Conservation (phyloP, 2,888 invertebrate genomes). For the Himalopsyche anomala region DNA sequence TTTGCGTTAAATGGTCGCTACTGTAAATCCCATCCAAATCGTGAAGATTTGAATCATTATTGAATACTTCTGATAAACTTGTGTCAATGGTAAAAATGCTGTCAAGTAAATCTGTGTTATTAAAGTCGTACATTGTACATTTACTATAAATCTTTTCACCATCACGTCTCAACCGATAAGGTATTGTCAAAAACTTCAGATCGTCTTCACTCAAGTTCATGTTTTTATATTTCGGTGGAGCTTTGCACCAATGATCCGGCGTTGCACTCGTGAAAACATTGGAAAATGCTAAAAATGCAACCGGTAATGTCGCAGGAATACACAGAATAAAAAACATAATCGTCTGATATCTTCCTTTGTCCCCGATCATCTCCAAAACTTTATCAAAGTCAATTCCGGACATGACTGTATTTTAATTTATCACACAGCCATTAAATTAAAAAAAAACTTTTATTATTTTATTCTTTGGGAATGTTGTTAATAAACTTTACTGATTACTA, state of each 20-base stretch:
- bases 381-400: conserved; percentile 72
- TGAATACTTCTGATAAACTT: background rate
- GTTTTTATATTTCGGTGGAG: conserved; percentile 75
- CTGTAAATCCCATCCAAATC: background rate
- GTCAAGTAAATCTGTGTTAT: conserved; percentile 40
- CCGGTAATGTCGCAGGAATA: conserved; percentile 80
- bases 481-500: no score
- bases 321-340: conserved; percentile 80
- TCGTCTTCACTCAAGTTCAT: conserved; percentile 74
- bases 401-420: conserved; percentile 48
- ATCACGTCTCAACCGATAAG: conserved; percentile 70
- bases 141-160: conserved; percentile 73
- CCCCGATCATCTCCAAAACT: conserved; percentile 79
- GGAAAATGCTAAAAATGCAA: conserved; percentile 81
- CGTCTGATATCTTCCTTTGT: conserved; percentile 80
- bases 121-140: conserved; percentile 74
- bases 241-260: conserved; percentile 82
- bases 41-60: background rate
- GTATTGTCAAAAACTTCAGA: conserved; percentile 76
- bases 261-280: conserved; percentile 85
- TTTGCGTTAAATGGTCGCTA: background rate
- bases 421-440: background rate
- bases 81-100: conserved; percentile 29
- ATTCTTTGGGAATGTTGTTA: background rate
- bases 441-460: background rate